Percentiles rank a stretch among this genome's conserved stretches.
Evolutionary conservation across 2,888 invertebrate genomes (phyloP).

Genomic region (Chalcis sispes): DNA sequence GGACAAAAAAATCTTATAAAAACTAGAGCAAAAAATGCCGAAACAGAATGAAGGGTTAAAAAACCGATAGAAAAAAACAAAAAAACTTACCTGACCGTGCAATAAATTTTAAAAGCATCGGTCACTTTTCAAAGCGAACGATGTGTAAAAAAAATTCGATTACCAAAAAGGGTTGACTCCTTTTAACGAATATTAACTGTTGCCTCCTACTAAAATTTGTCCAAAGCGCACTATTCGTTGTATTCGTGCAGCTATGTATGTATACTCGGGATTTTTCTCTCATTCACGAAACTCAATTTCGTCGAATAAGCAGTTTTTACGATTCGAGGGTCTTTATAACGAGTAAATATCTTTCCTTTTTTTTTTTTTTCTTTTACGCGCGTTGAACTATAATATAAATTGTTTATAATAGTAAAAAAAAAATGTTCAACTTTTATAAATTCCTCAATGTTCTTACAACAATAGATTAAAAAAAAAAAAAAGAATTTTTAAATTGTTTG

Average conservation of each 20-base stretch:
- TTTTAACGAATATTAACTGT: constrained; percentile 61
- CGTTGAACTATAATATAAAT: too few species aligned
- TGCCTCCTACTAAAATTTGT: constrained; percentile 37
- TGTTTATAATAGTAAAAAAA: too few species aligned
- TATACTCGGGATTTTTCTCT: background rate
- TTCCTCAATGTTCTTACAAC: too few species aligned
- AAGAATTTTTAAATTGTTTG: too few species aligned
- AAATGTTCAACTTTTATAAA: too few species aligned
- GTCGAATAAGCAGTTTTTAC: constrained; percentile 16
- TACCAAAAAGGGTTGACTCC: constrained; percentile 62
- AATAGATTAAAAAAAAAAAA: too few species aligned
- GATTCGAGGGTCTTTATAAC: constrained; percentile 13
- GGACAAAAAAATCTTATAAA: constrained; percentile 61
- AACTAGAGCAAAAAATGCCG: constrained; percentile 62
- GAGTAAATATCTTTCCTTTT: background rate
- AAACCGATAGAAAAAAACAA: background rate
- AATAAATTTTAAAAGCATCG: background rate
- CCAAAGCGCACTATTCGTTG: background rate
- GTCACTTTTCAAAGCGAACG: constrained; percentile 8
- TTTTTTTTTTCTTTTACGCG: background rate
- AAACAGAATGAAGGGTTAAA: constrained; percentile 25
- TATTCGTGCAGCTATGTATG: background rate
- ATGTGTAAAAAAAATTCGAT: constrained; percentile 51
- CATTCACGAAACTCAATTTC: too few species aligned
- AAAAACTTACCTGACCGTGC: background rate